These are phyloP conservation scores for Idaea biselata DNA, from an alignment of 2,888 invertebrate species.

Conservation along the genomic window DNA sequence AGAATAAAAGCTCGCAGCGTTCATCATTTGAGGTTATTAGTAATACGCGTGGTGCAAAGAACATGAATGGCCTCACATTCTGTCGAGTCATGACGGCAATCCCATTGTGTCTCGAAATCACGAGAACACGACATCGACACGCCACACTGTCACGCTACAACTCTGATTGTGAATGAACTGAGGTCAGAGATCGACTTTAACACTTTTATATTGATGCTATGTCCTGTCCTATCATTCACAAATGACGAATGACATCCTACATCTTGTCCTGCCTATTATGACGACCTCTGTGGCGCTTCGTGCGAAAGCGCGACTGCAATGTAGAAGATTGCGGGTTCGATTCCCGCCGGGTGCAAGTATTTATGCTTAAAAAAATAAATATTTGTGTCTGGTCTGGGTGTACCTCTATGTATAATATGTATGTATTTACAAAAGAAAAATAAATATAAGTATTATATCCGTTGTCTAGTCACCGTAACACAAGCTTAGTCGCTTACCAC, in stretches of 20 bases:
- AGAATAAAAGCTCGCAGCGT: neutral
- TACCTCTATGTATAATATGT: too few relatives aligned
- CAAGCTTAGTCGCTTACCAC: too few relatives aligned
- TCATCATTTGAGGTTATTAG: conserved; percentile 7
- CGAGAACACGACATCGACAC: conserved; percentile 60
- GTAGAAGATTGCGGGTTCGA: too few relatives aligned
- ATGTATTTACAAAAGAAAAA: too few relatives aligned
- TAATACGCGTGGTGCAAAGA: conserved; percentile 33
- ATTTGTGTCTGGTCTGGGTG: too few relatives aligned
- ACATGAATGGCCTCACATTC: conserved; percentile 69
- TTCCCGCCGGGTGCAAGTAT: too few relatives aligned
- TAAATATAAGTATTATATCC: too few relatives aligned
- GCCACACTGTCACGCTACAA: conserved; percentile 57
- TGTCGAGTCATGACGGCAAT: conserved; percentile 72
- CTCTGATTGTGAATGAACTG: conserved; percentile 76
- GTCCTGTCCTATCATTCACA: conserved; percentile 49
- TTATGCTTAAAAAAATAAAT: too few relatives aligned
- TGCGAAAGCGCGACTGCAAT: too few relatives aligned
- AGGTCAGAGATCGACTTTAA: conserved; percentile 71
- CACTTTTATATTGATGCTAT: conserved; percentile 54
- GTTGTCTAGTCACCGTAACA: too few relatives aligned
- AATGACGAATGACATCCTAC: conserved; percentile 28
- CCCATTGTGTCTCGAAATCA: conserved; percentile 74
- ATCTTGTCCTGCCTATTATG: conserved; percentile 23
- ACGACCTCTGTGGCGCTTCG: too few relatives aligned